Conservation (phyloP, 2,113 vertebrate genomes). For the Gavialis gangeticus region DNA sequence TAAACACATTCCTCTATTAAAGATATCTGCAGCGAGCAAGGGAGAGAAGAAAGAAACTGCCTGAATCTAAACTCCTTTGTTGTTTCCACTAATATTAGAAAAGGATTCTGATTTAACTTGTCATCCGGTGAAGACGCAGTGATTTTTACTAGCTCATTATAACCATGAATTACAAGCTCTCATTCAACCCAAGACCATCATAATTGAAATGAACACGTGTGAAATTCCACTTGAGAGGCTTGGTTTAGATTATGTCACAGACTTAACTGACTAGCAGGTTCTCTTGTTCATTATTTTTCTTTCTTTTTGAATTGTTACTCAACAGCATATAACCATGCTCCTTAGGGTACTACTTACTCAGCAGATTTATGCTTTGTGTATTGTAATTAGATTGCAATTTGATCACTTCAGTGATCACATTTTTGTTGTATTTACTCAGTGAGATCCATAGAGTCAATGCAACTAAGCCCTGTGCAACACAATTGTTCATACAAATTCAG, state of each 20-base stretch:
- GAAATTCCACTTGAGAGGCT: neutral
- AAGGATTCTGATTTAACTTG: neutral
- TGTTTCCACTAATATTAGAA: neutral
- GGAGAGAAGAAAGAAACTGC: neutral
- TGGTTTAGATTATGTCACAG: neutral
- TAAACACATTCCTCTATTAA: neutral
- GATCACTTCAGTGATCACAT: neutral
- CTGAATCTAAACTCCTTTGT: neutral
- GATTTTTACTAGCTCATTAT: neutral
- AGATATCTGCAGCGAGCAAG: neutral
- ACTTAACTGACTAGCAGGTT: neutral
- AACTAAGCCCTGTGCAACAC: neutral
- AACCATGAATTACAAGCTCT: neutral
- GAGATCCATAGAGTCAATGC: neutral
- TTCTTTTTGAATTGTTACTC: constrained; percentile 1
- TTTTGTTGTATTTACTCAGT: neutral
- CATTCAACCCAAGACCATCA: neutral
- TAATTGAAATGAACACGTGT: neutral
- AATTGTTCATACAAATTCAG: neutral
- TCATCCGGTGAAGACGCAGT: constrained; percentile 9
- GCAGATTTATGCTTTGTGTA: constrained; percentile 16
- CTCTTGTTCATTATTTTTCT: neutral
- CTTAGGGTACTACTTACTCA: constrained; percentile 30
- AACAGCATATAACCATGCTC: constrained; percentile 8
- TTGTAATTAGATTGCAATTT: constrained; percentile 3